Percentiles rank a stretch among this genome's conserved stretches.
Conservation (phyloP, 2,888 invertebrate genomes). For the Lingula anatina region DNA sequence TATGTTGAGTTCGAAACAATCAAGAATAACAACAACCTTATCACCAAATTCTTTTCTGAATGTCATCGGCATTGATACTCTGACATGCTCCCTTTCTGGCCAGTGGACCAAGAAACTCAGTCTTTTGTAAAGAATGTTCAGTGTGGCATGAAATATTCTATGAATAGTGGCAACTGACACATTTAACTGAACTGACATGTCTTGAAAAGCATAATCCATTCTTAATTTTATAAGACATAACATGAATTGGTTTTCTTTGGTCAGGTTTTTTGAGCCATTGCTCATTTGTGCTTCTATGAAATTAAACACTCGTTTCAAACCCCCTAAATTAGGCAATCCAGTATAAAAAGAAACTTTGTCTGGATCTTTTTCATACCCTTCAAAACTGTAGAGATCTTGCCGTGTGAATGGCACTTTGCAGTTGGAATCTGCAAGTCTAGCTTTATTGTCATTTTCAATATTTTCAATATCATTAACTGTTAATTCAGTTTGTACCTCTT, state of each 20-base stretch:
- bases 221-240: slow-evolving; percentile 8
- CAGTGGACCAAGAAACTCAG: slow-evolving; percentile 6
- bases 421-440: not conserved
- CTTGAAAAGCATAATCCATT: slow-evolving; percentile 7
- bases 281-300: slow-evolving; percentile 4
- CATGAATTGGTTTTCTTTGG: slow-evolving; percentile 8
- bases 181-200: no score
- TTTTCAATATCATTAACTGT: not conserved
- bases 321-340: slow-evolving; percentile 4
- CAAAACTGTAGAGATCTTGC: slow-evolving; percentile 2
- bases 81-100: slow-evolving; percentile 3
- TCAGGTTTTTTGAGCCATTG: slow-evolving; percentile 2
- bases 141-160: slow-evolving; percentile 6
- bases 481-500: slow-evolving; percentile 6
- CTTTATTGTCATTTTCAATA: no score
- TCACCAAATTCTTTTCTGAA: no score
- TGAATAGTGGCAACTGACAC: slow-evolving; percentile 4
- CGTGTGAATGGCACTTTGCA: no score
- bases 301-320: slow-evolving; percentile 6
- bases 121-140: slow-evolving; percentile 6
- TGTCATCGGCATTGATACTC: slow-evolving; percentile 10
- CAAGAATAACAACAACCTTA: slow-evolving; percentile 5
- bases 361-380: no score
- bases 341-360: no score
- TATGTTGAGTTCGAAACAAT: no score